Conservation (phyloP, 2,888 invertebrate genomes). For the Philopedon plagiatum region DNA sequence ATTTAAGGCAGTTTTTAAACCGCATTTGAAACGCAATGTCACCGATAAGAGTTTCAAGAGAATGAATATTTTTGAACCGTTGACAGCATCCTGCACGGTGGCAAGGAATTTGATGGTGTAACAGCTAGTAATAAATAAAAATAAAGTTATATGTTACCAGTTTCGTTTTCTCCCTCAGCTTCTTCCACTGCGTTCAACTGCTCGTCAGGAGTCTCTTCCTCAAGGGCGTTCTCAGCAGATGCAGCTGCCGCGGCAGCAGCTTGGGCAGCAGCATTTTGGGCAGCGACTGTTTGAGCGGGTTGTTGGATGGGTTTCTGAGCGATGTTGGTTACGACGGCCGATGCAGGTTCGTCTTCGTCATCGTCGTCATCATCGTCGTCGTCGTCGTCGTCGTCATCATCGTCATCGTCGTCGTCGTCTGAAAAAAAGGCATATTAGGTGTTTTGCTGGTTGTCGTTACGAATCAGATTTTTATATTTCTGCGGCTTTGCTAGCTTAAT, state of each 20-base stretch:
- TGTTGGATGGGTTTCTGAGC: conserved; percentile 43
- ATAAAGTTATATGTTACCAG: conserved; percentile 31
- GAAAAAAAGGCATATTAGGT: conserved; percentile 43
- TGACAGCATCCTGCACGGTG: no score
- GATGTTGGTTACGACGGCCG: conserved; percentile 61
- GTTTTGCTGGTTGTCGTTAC: no score
- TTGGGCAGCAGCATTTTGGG: conserved; percentile 62
- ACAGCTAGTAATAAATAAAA: no score
- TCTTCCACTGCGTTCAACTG: conserved; percentile 65
- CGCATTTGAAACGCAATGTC: no score
- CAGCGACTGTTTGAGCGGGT: conserved; percentile 57
- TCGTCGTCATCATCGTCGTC: conserved; percentile 71
- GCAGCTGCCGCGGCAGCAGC: conserved; percentile 64
- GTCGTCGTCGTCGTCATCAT: conserved; percentile 72
- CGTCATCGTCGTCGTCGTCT: conserved; percentile 61
- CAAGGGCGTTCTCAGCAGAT: conserved; percentile 62
- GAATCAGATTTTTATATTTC: no score
- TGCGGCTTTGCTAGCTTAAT: no score
- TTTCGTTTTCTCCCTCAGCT: conserved; percentile 65
- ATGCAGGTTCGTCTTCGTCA: conserved; percentile 42
- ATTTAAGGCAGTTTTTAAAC: no score
- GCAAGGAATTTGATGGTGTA: no score
- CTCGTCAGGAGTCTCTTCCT: conserved; percentile 64
- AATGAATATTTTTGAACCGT: no score
- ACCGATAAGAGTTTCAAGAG: no score